Conservation (phyloP, 2,113 vertebrate species). For the Myodes glareolus region DNA sequence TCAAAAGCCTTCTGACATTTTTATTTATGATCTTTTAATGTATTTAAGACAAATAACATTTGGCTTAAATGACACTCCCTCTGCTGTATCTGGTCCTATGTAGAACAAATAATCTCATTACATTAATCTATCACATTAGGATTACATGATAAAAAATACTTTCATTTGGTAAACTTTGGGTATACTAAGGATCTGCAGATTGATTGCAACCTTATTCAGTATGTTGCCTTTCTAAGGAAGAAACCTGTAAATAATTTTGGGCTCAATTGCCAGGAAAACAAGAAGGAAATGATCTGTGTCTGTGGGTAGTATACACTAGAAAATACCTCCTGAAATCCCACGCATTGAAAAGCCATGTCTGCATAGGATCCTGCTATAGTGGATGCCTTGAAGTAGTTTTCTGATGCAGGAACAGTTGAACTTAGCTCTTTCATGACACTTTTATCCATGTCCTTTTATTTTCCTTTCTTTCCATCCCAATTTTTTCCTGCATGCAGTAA, state of each 20-base stretch:
- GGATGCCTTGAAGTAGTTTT: background rate
- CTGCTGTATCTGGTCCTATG: background rate
- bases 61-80: background rate
- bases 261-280: conserved; percentile 14
- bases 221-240: conserved; percentile 43
- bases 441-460: background rate
- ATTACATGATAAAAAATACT: background rate
- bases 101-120: background rate
- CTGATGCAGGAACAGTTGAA: background rate
- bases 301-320: background rate
- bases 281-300: background rate
- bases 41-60: background rate
- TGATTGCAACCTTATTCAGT: conserved; percentile 28
- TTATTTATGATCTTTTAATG: background rate
- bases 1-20: conserved; percentile 18
- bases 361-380: background rate
- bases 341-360: background rate
- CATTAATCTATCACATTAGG: background rate
- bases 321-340: background rate
- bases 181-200: conserved; percentile 30
- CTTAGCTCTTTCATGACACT: background rate
- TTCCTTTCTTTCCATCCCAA: background rate
- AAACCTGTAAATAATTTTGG: conserved; percentile 50
- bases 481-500: background rate
- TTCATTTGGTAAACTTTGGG: background rate